Base-by-base conservation (phyloP, 1,140 invertebrate genomes). In the Leguminivora glycinivorella region DNA sequence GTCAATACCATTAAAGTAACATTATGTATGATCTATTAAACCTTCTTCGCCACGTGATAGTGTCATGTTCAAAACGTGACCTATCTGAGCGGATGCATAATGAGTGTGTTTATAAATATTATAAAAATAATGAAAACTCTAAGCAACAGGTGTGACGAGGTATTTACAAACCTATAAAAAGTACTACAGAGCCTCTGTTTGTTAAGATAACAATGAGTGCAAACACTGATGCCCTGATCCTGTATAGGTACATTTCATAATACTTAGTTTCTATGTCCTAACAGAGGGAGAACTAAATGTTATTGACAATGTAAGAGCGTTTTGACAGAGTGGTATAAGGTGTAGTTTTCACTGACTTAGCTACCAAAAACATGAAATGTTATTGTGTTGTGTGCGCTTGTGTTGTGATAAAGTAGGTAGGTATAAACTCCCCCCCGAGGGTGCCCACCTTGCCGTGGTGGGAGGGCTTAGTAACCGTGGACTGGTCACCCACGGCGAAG, bases 61-160 rank as follows among this genome's bases (percentile, higher is more conserved):
- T 26, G 24, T n/a, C 56, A 22, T 58, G 56, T 58, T 58, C 10
- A 58, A 58, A 58, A 58, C 56, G 56, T 63, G 58, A 63, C 58
- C 26, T 63, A 63, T 63, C 58, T 63, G 31, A 63, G 31, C 22
- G 56, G 56, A 29, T 2, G 56, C 12, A 29, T n/a, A 58, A 63
- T 6, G n/a, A n/a, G 58, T n/a, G 17, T 29, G 58, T 29, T 63
- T 29, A 63, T 58, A 63, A 63, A 63, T 63, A 34, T 29, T 14
- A 63, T 63, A 63, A 17, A 63, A 63, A 63, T 63, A 63, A 63
- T 17, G 26, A 63, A 63, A 34, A 52, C 47, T 9, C 6, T 63
- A 63, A 63, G 58, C 25, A 29, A 31, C 58, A 63, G 24, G 58
- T 63, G 58, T 29, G 58, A 63, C 17, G 26, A 63, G 26, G 12